Conservation (phyloP, 2,888 invertebrate species). For the Hydropsyche betteni region DNA sequence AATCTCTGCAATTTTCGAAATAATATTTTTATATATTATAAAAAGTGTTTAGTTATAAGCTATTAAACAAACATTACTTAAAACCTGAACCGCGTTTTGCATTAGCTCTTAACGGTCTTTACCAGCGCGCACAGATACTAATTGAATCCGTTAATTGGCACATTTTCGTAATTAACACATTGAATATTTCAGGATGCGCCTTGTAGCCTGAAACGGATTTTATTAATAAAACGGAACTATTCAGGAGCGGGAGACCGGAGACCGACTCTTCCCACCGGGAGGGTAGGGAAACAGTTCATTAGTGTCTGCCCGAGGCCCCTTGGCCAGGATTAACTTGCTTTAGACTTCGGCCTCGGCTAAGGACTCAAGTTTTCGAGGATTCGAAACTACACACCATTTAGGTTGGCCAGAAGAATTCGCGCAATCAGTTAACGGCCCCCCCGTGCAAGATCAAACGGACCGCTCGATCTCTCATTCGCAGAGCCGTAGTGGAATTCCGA, state of each 20-base stretch:
- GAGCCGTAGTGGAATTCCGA: neutral
- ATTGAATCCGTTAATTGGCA: too few relatives aligned
- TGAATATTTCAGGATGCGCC: too few relatives aligned
- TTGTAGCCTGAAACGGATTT: too few relatives aligned
- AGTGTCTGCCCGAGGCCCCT: slow-evolving; percentile 34
- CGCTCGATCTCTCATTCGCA: neutral
- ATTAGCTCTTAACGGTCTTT: too few relatives aligned
- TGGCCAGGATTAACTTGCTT: slow-evolving; percentile 36
- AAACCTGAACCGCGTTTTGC: too few relatives aligned
- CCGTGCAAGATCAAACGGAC: slow-evolving; percentile 9
- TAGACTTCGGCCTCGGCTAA: slow-evolving; percentile 17
- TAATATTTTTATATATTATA: too few relatives aligned
- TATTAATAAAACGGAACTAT: neutral
- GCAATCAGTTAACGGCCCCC: slow-evolving; percentile 33
- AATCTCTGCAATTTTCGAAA: too few relatives aligned
- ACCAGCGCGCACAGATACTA: too few relatives aligned
- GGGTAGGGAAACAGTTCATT: slow-evolving; percentile 35
- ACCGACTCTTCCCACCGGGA: neutral
- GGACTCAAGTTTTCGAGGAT: neutral
- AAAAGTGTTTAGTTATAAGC: too few relatives aligned
- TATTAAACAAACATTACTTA: too few relatives aligned
- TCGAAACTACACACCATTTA: slow-evolving; percentile 10
- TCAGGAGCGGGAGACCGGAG: neutral
- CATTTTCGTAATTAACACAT: too few relatives aligned
- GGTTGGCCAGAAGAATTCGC: slow-evolving; percentile 26